These are phyloP conservation scores for Myiopsitta monachus DNA, from an alignment of 2,113 vertebrate genomes.

Conservation along the genomic window DNA sequence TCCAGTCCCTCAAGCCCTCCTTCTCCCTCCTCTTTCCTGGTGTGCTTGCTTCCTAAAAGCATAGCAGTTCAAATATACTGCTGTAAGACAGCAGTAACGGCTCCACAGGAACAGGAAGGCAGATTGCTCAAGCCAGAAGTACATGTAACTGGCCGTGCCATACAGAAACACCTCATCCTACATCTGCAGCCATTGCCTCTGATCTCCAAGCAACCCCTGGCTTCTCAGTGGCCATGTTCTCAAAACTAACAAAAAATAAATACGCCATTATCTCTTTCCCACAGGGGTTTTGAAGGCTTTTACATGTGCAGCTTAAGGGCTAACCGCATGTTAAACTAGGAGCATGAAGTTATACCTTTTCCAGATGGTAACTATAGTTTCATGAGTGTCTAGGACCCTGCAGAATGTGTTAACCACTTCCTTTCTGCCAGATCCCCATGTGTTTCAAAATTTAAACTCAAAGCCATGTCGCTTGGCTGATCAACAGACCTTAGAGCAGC, in stretches of 20 bases:
- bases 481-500: not conserved
- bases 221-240: not conserved
- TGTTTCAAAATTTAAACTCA: not conserved
- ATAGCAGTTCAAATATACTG: not conserved
- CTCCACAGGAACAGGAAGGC: not conserved
- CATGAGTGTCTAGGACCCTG: not conserved
- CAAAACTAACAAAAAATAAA: not conserved
- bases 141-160: not conserved
- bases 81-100: not conserved
- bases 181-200: accelerated
- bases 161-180: not conserved
- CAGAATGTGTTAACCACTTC: not conserved
- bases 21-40: not conserved
- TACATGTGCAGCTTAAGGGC: not conserved
- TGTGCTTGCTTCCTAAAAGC: not conserved
- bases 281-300: not conserved
- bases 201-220: not conserved
- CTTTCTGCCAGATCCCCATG: not conserved
- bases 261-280: accelerated
- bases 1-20: not conserved
- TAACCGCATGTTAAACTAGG: not conserved
- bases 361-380: not conserved
- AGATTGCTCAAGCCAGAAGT: not conserved
- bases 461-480: not conserved
- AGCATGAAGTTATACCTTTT: not conserved